Conservation (phyloP, 2,113 vertebrate species). For the Brachirus orientalis region DNA sequence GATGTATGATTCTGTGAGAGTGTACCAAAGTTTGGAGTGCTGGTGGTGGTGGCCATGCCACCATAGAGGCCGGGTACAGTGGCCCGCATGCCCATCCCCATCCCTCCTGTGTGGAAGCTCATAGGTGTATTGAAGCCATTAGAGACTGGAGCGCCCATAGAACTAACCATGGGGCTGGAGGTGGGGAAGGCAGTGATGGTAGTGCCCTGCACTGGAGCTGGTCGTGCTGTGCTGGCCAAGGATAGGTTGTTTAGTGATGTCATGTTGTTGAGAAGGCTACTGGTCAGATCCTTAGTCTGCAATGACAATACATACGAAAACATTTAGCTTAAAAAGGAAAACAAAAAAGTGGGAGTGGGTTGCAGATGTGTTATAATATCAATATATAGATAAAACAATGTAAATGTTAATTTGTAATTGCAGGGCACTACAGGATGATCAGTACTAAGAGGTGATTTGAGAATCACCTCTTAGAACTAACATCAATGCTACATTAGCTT, state of each 20-base stretch:
- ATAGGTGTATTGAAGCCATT: constrained; percentile 88
- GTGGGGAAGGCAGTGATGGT: constrained; percentile 83
- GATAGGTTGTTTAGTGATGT: constrained; percentile 86
- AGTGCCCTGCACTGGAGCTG: constrained; percentile 68
- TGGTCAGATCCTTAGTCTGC: constrained; percentile 95
- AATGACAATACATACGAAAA: no score
- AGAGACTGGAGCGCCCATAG: constrained; percentile 75
- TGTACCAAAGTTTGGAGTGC: constrained; percentile 86
- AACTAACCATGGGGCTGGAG: constrained; percentile 76
- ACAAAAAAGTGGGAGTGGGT: no score
- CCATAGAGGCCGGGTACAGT: constrained; percentile 85
- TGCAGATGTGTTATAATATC: no score
- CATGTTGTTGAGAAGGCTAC: constrained; percentile 93
- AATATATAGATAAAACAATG: no score
- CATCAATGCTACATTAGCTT: no score
- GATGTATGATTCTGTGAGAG: constrained; percentile 76
- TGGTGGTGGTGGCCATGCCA: constrained; percentile 83
- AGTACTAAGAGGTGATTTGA: no score
- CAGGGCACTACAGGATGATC: no score
- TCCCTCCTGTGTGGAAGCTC: constrained; percentile 86
- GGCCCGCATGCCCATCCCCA: constrained; percentile 83
- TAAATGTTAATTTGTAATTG: no score
- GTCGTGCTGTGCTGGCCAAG: constrained; percentile 79
- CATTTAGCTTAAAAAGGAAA: no score
- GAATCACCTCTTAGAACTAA: no score